These are phyloP conservation scores for Acronicta aceris DNA, from an alignment of 2,888 invertebrate species.

Conservation along the genomic window DNA sequence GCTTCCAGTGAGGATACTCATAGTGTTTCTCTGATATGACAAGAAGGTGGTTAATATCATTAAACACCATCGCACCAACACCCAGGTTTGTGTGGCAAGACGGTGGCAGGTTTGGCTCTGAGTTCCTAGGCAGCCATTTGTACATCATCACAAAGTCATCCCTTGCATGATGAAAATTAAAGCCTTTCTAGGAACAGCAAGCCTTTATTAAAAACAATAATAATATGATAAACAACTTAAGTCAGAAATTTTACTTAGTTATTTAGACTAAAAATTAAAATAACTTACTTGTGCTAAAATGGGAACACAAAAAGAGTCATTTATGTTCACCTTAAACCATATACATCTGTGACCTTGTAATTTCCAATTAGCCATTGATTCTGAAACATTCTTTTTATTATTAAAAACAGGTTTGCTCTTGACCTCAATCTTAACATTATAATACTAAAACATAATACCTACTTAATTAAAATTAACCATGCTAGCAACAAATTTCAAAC, in stretches of 20 bases:
- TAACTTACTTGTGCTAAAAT: constrained; percentile 91
- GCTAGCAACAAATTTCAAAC: no score
- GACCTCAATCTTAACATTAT: no score
- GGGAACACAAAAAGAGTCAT: constrained; percentile 92
- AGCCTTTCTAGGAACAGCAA: constrained; percentile 91
- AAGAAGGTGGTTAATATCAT: constrained; percentile 92
- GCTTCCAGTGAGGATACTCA: constrained; percentile 93
- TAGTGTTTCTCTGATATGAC: constrained; percentile 94
- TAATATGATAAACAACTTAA: constrained; percentile 28
- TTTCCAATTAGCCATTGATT: constrained; percentile 92
- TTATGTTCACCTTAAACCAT: constrained; percentile 94
- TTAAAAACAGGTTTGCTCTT: no score
- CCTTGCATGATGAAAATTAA: constrained; percentile 97
- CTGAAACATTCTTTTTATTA: no score
- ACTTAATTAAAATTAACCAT: no score
- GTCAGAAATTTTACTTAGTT: neutral
- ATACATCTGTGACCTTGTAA: constrained; percentile 91
- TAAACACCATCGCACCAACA: constrained; percentile 96
- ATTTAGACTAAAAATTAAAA: constrained; percentile 18
- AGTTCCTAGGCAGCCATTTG: constrained; percentile 92
- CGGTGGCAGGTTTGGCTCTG: constrained; percentile 92
- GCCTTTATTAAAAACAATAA: constrained; percentile 59
- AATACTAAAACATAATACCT: no score
- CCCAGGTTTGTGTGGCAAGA: constrained; percentile 94
- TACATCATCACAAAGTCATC: constrained; percentile 94